Base-by-base conservation (phyloP, 2,113 vertebrate genomes). In the Oceanodroma tethys region DNA sequence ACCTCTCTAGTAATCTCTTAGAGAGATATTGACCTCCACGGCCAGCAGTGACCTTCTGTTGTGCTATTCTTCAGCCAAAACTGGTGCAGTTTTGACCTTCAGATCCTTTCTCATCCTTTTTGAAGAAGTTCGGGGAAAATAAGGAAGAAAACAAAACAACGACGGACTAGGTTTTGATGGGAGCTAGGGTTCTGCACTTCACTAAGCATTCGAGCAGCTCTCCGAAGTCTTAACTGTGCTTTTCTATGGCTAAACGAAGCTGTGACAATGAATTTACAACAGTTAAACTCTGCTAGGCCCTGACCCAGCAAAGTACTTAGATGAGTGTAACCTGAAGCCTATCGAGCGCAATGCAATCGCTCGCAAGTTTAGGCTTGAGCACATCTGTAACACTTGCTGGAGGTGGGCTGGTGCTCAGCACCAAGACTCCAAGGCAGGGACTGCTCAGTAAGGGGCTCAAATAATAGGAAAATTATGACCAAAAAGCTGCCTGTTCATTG, bases 321-420 rank as follows among this genome's bases (percentile, higher is more conserved):
- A n/a, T 0, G 7, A 34, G n/a, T 4, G 16, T 58, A 65, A 15
- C 79, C 52, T 62, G 15, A 74, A 90, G n/a, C 42, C 59, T 11
- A 10, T 2, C 1, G 4, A 50, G 27, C 4, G 4, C 26, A 50
- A 34, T 8, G 11, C 30, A 65, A 53, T 42, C 0, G 0, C 42
- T 81, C 1, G 0, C 27, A 32, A 1, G 3, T 30, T 23, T 50
- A 26, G 85, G n/a, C 23, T 94, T 5, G 0, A 48, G 52, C 60
- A 38, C 43, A n/a, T 19, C 52, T 80, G 62, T 66, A 38, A 56
- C 3, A 7, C 59, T 72, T n/a, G 60, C 80, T 82, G 70, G 40
- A 72, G 55, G 21, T 43, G 52, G 34, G 20, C 30, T 47, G 38
- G 32, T 73, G 47, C 82, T 73, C 71, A 73, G 65, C 68, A 58